Percentiles rank a stretch among this genome's conserved stretches.
Evolutionary conservation across 2,888 invertebrate species (phyloP).

Genomic region (Abrostola triplasia): DNA sequence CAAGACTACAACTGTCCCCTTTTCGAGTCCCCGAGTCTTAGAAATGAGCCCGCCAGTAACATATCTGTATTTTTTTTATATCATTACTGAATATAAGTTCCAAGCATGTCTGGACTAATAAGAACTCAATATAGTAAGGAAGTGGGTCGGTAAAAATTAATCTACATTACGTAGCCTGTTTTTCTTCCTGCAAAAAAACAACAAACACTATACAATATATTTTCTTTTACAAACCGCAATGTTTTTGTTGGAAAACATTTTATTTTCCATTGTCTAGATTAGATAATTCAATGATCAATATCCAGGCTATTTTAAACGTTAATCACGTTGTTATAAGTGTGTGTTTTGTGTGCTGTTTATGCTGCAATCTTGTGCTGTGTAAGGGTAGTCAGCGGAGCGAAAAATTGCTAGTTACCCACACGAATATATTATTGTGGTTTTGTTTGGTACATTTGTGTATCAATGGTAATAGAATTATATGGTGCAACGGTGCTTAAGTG

Average conservation of each 20-base stretch:
- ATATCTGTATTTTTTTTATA: too few species aligned
- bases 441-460: conserved; percentile 45
- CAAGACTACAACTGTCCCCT: too few species aligned
- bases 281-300: conserved; percentile 50
- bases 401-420: conserved; percentile 63
- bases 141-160: not conserved
- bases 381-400: conserved; percentile 64
- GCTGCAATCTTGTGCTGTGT: conserved; percentile 18
- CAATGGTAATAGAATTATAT: conserved; percentile 24
- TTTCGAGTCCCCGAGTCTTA: too few species aligned
- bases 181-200: conserved; percentile 30
- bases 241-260: conserved; percentile 50
- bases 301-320: conserved; percentile 13
- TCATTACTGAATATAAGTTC: too few species aligned
- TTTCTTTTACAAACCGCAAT: conserved; percentile 37
- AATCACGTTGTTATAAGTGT: conserved; percentile 15
- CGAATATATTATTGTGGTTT: conserved; percentile 50
- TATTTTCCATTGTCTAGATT: conserved; percentile 54
- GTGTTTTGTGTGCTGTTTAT: conserved; percentile 18
- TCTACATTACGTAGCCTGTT: not conserved
- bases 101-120: not conserved
- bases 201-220: conserved; percentile 17
- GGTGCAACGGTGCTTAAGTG: conserved; percentile 32
- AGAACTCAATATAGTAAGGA: not conserved
- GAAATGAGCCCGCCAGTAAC: too few species aligned